Base-by-base conservation (phyloP, 1,140 invertebrate species). In the Philaenus spumarius region DNA sequence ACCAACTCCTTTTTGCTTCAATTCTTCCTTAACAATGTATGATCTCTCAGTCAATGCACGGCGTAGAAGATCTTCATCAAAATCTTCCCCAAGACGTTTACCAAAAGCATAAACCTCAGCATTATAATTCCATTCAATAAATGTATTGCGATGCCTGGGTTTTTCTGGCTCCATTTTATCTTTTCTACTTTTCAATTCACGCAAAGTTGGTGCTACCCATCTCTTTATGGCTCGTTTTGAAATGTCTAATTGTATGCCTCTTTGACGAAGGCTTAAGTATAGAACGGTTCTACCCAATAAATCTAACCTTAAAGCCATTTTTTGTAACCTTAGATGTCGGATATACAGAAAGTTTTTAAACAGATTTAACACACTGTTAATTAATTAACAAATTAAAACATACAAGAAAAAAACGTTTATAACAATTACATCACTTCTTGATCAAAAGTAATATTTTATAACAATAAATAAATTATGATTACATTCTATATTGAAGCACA, bases 71-170 rank as follows among this genome's bases (percentile, higher is more conserved):
- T 80, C 71, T 1, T 76, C 69, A 58, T 90, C 75, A 68, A 97
- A 91, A 7, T 87, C 77, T 77, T 97, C 95, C n/a, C 84, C 82
- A 11, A 97, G 73, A 40, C 95, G 77, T 65, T 85, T 83, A 23
- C 84, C 85, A 77, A 97, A 96, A 3, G 92, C 88, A 78, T 78
- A 95, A 15, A 96, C 57, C 76, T 97, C 95, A 0, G 90, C 81
- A 62, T 87, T 80, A 70, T 92, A 86, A 71, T 96, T 96, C 93
- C 89, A 92, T 63, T 92, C 89, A 11, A 87, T 53, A 67, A 79
- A 90, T 30, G 76, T 76, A 26, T 79, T 84, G 37, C 89, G 77
- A 2, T 73, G 74, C 19, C 58, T 43, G 50, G 71, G 68, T 15
- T 69, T 65, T 50, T 73, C 62, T 0, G 71, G 68, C 1, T 62